phyloP scores from a whole-genome alignment of 2,797 vertebrate species.

The Brotula barbata region DNA sequence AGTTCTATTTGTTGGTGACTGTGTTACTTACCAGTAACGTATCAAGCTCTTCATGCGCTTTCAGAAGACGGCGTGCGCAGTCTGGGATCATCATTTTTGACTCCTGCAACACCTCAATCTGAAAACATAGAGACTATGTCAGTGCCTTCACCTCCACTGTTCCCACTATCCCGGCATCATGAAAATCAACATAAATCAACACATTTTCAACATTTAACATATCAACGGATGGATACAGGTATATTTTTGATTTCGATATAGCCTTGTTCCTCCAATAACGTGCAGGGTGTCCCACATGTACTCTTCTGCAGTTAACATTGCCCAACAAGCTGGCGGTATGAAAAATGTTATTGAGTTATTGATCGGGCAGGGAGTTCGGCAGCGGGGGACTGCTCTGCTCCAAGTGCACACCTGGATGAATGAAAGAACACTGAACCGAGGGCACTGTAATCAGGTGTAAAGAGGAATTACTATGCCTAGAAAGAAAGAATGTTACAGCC shows the following conservation, averaged over 20 bases:
- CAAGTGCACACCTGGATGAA: conserved; percentile 66
- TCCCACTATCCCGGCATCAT: not conserved
- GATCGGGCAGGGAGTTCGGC: conserved; percentile 84
- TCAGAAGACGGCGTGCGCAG: conserved; percentile 87
- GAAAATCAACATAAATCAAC: conserved; percentile 27
- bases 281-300: conserved; percentile 80
- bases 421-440: conserved; percentile 59
- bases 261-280: conserved; percentile 24
- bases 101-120: conserved; percentile 93
- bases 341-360: conserved; percentile 94
- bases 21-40: conserved; percentile 86
- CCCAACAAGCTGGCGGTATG: conserved; percentile 83
- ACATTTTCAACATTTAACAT: not conserved
- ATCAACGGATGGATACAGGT: conserved; percentile 21
- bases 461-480: conserved; percentile 64
- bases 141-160: conserved; percentile 1
- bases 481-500: conserved; percentile 45
- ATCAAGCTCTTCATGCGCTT: conserved; percentile 84
- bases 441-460: conserved; percentile 64
- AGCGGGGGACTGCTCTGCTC: conserved; percentile 77
- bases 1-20: not conserved
- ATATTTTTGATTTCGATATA: conserved; percentile 16
- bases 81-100: conserved; percentile 97
- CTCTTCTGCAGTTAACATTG: conserved; percentile 84
- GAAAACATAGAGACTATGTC: conserved; percentile 53